Base-by-base conservation (phyloP, 2,888 invertebrate species). In the Notodonta ziczac region DNA sequence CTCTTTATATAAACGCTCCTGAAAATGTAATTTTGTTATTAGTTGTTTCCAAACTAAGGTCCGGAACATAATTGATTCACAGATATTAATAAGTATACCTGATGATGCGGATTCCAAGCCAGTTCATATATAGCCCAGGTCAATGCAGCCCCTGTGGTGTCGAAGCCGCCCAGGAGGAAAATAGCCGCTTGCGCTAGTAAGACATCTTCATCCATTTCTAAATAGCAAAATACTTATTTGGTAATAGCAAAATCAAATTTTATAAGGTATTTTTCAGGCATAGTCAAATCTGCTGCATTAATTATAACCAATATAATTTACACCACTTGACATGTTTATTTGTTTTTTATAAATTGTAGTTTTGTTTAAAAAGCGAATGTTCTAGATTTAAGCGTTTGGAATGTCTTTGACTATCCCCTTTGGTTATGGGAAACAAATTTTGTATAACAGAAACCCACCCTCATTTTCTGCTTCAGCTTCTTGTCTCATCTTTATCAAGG, bases 91-190 rank as follows among this genome's bases (percentile, higher is more conserved):
- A 35, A 35, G 10, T 42, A 10, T 42, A 42, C 42, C 42, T 42
- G 42, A 42, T 42, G 42, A 4, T 77, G 63, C 5, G 76, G 77
- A 13, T 78, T 51, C 63, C 76, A 78, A 0, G 88, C 85, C 4
- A 89, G 55, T 59, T 86, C 82, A 46, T 84, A 85, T 0, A 74
- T 57, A 4, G 57, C 5, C 62, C 71, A 85, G 0, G 80, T 70
- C 0, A 85, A n/a, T 0, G 68, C 55, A 0, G 70, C 63, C 0
- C 77, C 82, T 0, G 80, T 68, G 0, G 85, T 84, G n/a, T 89
- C 88, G 24, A 84, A 87, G 0, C 87, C 89, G 0, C 74, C 89
- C 40, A 84, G 72, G 4, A 89, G 53, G 61, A 89, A 82, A 2
- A 83, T 58, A 0, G 80, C 79, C 0, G 84, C 86, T 64, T 88